Conservation (phyloP, 2,797 vertebrate genomes). For the Acanthiza pusilla region DNA sequence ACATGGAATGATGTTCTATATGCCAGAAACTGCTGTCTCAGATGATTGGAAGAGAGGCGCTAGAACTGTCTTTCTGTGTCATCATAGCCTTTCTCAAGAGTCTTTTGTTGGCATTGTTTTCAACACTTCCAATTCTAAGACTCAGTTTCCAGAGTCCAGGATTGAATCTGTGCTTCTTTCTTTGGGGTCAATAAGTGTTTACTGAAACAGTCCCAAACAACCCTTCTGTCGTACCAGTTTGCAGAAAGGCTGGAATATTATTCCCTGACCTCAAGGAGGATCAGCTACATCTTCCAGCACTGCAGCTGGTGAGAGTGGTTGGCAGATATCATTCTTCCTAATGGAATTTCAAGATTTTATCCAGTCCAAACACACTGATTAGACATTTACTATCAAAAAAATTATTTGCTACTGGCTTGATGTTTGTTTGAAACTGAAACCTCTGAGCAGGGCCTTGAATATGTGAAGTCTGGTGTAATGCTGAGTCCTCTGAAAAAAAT, state of each 20-base stretch:
- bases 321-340: neutral
- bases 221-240: neutral
- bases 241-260: neutral
- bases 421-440: neutral
- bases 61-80: neutral
- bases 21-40: neutral
- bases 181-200: neutral
- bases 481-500: neutral
- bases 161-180: neutral
- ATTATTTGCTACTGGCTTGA: neutral
- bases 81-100: neutral
- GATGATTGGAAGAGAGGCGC: neutral
- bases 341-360: neutral
- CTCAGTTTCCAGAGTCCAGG: neutral
- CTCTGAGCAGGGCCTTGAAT: neutral
- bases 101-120: neutral
- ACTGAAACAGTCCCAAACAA: neutral
- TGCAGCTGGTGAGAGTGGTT: neutral
- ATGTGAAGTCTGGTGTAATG: neutral
- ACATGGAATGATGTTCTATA: neutral
- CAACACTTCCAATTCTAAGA: neutral
- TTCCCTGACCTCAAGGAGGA: neutral
- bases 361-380: neutral
- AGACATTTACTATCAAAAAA: neutral
- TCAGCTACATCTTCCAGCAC: neutral